Base-by-base conservation (phyloP, 2,888 invertebrate genomes). In the Pycnomerus fuliginosus region DNA sequence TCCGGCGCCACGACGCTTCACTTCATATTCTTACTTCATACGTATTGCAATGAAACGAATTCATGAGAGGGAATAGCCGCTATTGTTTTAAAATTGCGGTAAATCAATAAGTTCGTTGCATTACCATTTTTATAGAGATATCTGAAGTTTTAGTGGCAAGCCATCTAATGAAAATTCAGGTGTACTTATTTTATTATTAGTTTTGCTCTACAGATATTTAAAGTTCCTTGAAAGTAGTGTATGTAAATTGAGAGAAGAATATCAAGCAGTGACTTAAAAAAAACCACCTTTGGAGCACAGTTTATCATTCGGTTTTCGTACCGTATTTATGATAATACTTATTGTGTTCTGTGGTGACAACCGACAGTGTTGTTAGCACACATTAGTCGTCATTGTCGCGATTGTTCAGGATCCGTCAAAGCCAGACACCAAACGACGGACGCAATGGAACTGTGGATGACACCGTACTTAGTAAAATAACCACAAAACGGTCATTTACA, bases 381-480 rank as follows among this genome's bases (percentile, higher is more conserved):
- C 44, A 49, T 49, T 53, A n/a, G n/a, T n/a, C n/a, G 53, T 47
- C 28, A 37, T 29, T 10, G 20, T 16, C 11, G 16, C 24, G 25
- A 25, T 25, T 10, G 25, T 10, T 4, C 20, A 44, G 53, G 56
- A 50, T 52, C 55, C 51, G 55, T 58, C 61, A 54, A 52, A 52
- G 50, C 50, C 59, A 64, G 65, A 62, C 63, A 62, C 58, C 58
- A 55, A 64, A 65, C 63, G 64, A 65, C 62, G 58, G 56, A 63
- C 62, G 57, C 61, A 62, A 65, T 62, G 61, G 65, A 62, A 58
- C 64, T 67, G 64, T 56, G 61, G 64, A 69, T 69, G 68, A 67
- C 67, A 67, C 64, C 67, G 64, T 68, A 67, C 68, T 68, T 68
- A 68, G 67, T 67, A 63, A 67, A 69, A 68, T 68, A 68, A 69